phyloP scores from a whole-genome alignment of 2,797 vertebrate species.

The Poeciliopsis gracilis region DNA sequence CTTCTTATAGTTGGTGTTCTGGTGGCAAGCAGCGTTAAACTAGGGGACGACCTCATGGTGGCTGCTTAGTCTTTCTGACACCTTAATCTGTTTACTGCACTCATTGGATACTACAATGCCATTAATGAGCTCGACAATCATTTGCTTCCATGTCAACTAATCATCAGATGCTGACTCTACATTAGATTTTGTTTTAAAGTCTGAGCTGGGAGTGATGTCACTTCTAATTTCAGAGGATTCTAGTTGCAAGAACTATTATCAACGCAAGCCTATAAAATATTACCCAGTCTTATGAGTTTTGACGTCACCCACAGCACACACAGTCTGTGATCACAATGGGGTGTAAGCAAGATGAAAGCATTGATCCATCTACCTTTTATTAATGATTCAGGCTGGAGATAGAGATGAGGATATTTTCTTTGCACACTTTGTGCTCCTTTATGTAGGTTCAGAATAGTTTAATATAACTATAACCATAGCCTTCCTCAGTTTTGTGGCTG shows the following conservation, averaged over 20 bases:
- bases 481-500: not conserved
- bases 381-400: not conserved
- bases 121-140: not conserved
- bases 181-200: not conserved
- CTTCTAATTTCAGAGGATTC: not conserved
- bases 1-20: not conserved
- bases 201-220: not conserved
- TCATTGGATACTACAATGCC: not conserved
- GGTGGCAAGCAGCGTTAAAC: not conserved
- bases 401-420: not conserved
- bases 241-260: not conserved
- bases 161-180: not conserved
- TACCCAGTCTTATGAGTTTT: not conserved
- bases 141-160: not conserved
- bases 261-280: not conserved
- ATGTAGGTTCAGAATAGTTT: not conserved
- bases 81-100: not conserved
- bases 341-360: not conserved
- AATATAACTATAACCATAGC: not conserved
- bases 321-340: not conserved
- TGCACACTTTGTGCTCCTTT: not conserved
- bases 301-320: not conserved
- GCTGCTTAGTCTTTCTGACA: not conserved
- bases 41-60: conserved; percentile 4
- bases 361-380: not conserved